These are phyloP conservation scores for Geophilus truncorum DNA, from an alignment of 2,888 invertebrate genomes.

Conservation along the genomic window DNA sequence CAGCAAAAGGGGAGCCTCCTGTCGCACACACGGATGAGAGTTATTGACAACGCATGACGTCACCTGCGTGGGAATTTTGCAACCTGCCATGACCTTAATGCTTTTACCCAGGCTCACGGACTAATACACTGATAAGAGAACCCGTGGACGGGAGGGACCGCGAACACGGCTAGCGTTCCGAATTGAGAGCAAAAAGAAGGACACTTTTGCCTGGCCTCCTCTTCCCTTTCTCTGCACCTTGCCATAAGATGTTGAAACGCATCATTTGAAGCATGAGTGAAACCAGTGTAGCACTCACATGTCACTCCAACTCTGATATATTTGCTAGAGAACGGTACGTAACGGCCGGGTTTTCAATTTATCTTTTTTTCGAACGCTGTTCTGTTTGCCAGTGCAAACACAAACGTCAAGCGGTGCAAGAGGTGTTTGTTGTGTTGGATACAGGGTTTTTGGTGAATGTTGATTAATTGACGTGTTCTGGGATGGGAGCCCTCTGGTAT, in stretches of 20 bases:
- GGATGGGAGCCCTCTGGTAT: too few relatives aligned
- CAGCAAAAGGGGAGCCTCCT: constrained; percentile 19
- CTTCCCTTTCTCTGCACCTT: background rate
- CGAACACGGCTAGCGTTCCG: background rate
- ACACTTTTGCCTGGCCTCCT: background rate
- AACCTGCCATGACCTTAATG: constrained; percentile 39
- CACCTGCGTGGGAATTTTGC: constrained; percentile 40
- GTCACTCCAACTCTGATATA: background rate
- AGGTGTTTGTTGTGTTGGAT: background rate
- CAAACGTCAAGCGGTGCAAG: background rate
- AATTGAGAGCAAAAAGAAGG: background rate
- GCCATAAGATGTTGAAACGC: background rate
- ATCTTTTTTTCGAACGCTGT: background rate
- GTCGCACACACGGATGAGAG: constrained; percentile 33
- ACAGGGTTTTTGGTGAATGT: background rate
- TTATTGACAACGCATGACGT: constrained; percentile 39
- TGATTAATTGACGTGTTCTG: background rate
- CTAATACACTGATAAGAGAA: constrained; percentile 35
- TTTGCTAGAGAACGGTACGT: constrained; percentile 10
- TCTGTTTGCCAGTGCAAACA: background rate
- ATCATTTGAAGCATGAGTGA: constrained; percentile 4
- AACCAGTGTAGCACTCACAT: background rate
- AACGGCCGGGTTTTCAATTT: background rate
- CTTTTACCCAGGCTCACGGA: constrained; percentile 34
- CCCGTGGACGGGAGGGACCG: constrained; percentile 27